A percentile compares a stretch with the other conserved stretches of the same genome.
phyloP scores from a whole-genome alignment of 2,888 invertebrate species.

The Petrophora chlorosata region DNA sequence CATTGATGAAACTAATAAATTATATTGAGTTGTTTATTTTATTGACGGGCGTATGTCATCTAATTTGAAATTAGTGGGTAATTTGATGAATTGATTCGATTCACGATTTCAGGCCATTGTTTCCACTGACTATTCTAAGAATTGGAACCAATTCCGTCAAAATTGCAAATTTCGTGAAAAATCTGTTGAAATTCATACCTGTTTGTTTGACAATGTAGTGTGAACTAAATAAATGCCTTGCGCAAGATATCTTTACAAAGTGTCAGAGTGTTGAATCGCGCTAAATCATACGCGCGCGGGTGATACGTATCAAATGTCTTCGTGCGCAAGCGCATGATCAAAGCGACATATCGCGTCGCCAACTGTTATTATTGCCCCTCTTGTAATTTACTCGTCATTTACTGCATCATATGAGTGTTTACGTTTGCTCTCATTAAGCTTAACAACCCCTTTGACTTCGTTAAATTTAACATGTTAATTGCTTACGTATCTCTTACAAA shows the following conservation, averaged over 20 bases:
- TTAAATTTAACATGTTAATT: constrained; percentile 27
- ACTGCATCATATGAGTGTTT: constrained; percentile 33
- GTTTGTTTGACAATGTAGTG: constrained; percentile 1
- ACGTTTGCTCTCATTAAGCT: constrained; percentile 31
- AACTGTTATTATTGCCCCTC: constrained; percentile 29
- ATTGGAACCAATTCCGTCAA: too few relatives aligned
- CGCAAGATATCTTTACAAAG: constrained; percentile 24
- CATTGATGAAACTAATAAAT: constrained; percentile 25
- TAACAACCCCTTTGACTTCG: constrained; percentile 31
- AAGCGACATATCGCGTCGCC: constrained; percentile 32
- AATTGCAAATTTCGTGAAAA: too few relatives aligned
- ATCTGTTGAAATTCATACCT: too few relatives aligned
- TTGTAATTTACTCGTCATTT: constrained; percentile 31
- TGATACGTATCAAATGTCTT: constrained; percentile 51
- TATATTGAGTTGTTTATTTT: constrained; percentile 28
- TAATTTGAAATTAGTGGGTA: too few relatives aligned
- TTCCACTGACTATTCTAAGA: too few relatives aligned
- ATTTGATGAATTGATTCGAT: constrained; percentile 33
- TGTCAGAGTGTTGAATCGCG: constrained; percentile 42
- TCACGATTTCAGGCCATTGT: constrained; percentile 35
- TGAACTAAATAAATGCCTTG: constrained; percentile 16
- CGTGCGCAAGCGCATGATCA: constrained; percentile 34
- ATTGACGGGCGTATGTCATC: constrained; percentile 31
- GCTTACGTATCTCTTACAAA: constrained; percentile 25
- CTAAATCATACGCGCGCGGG: constrained; percentile 44